phyloP scores from a whole-genome alignment of 2,888 invertebrate genomes.

The Heliconius ethilla region DNA sequence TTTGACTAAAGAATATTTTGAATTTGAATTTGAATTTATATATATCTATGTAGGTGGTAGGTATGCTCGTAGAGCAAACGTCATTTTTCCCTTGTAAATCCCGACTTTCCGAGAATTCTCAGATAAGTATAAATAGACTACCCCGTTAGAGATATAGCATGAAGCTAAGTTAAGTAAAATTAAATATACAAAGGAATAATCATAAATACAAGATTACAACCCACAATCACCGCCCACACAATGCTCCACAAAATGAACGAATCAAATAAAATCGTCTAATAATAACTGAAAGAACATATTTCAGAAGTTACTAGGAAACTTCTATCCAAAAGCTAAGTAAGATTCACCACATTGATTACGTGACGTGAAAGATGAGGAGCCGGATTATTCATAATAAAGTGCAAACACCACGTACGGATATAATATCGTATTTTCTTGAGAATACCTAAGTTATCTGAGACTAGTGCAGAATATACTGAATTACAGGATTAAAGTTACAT shows the following conservation, averaged over 20 bases:
- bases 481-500: background rate
- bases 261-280: background rate
- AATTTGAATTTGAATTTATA: too few species aligned
- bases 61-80: too few species aligned
- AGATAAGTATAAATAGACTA: too few species aligned
- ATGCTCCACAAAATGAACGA: background rate
- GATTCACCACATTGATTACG: conserved; percentile 20
- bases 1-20: too few species aligned
- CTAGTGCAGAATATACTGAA: background rate
- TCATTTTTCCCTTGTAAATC: too few species aligned
- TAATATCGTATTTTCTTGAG: conserved; percentile 13
- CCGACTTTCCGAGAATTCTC: too few species aligned
- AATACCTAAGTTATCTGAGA: background rate
- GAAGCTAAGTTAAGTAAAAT: too few species aligned
- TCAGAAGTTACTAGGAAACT: conserved; percentile 5
- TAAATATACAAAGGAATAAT: too few species aligned
- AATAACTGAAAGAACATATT: conserved; percentile 7
- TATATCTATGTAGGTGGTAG: too few species aligned
- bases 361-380: background rate
- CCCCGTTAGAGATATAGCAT: too few species aligned
- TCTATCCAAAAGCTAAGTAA: conserved; percentile 1
- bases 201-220: background rate
- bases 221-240: background rate
- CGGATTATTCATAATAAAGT: conserved; percentile 11
- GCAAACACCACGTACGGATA: conserved; percentile 7